A percentile compares a stretch with the other conserved stretches of the same genome.
These are phyloP conservation scores for Patella caerulea DNA, from an alignment of 2,888 invertebrate genomes.

Conservation along the genomic window DNA sequence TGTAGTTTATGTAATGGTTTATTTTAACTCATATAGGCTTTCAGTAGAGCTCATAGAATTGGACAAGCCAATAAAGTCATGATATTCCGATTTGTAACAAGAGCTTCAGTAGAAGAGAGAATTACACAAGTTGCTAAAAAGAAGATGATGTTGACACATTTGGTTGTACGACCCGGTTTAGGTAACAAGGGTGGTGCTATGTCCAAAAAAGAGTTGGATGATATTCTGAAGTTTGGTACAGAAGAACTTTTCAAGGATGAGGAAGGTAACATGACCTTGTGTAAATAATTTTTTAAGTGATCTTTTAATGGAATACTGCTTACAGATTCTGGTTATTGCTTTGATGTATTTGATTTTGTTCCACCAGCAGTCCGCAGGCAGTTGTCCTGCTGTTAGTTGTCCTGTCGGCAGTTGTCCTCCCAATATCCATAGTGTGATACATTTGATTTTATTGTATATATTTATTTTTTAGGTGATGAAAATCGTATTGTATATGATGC, in stretches of 20 bases:
- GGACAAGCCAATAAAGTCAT: conserved; percentile 99
- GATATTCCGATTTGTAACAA: conserved; percentile 99
- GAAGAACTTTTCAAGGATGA: conserved; percentile 99
- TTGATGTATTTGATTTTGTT: background rate
- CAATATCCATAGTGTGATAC: too few species aligned
- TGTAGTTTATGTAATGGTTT: too few species aligned
- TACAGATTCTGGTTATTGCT: background rate
- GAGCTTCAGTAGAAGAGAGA: conserved; percentile 98
- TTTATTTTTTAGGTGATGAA: conserved; percentile 42
- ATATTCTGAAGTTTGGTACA: conserved; percentile 97
- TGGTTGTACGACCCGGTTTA: conserved; percentile 80
- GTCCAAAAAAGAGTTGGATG: conserved; percentile 98
- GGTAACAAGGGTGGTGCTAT: conserved; percentile 90
- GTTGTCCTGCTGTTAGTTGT: too few species aligned
- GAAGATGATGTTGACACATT: conserved; percentile 99
- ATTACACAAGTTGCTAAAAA: conserved; percentile 98
- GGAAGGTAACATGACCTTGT: conserved; percentile 72
- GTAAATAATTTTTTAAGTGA: background rate
- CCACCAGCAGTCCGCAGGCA: too few species aligned
- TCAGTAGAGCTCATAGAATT: conserved; percentile 98
- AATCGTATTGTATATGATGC: conserved; percentile 84
- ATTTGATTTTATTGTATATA: background rate
- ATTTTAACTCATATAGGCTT: conserved; percentile 76
- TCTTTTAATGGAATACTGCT: background rate
- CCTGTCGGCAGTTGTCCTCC: too few species aligned